Evolutionary conservation across 2,888 invertebrate species (phyloP).

Genomic region (Gerosis bhagava): DNA sequence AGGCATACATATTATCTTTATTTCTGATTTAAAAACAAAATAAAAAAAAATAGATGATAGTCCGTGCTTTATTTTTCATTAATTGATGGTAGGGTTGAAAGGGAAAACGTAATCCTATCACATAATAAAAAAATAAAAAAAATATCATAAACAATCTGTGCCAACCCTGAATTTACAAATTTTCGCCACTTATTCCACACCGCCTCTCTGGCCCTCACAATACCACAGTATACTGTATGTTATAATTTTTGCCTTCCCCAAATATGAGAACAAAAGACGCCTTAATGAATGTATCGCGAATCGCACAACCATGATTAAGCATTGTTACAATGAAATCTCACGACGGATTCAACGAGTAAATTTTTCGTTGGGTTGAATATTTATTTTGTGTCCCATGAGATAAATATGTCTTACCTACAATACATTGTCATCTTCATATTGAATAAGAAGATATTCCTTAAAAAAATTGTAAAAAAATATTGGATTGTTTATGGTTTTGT

Average conservation of each 20-base stretch:
- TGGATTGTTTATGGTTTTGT: too few relatives aligned
- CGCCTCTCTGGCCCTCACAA: slow-evolving; percentile 59
- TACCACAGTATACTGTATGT: slow-evolving; percentile 75
- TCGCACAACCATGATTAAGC: slow-evolving; percentile 77
- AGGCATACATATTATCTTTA: too few relatives aligned
- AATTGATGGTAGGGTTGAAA: too few relatives aligned
- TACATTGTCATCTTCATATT: too few relatives aligned
- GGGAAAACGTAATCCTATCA: too few relatives aligned
- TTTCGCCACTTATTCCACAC: slow-evolving; percentile 66
- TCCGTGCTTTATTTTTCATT: too few relatives aligned
- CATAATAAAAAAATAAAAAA: too few relatives aligned
- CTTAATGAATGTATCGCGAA: slow-evolving; percentile 79
- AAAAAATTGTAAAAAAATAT: too few relatives aligned
- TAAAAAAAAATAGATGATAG: too few relatives aligned
- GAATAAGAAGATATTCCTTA: too few relatives aligned
- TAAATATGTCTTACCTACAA: neutral
- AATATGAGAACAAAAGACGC: slow-evolving; percentile 74
- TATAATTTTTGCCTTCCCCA: slow-evolving; percentile 79
- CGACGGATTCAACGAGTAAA: slow-evolving; percentile 3
- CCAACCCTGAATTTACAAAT: slow-evolving; percentile 54
- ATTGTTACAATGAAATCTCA: slow-evolving; percentile 55
- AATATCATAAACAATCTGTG: too few relatives aligned
- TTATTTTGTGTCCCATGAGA: slow-evolving; percentile 4
- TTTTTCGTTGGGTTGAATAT: slow-evolving; percentile 8
- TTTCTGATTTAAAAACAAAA: too few relatives aligned